Evolutionary conservation across 2,113 vertebrate species (phyloP).

Genomic region (Neolamprologus devosi): DNA sequence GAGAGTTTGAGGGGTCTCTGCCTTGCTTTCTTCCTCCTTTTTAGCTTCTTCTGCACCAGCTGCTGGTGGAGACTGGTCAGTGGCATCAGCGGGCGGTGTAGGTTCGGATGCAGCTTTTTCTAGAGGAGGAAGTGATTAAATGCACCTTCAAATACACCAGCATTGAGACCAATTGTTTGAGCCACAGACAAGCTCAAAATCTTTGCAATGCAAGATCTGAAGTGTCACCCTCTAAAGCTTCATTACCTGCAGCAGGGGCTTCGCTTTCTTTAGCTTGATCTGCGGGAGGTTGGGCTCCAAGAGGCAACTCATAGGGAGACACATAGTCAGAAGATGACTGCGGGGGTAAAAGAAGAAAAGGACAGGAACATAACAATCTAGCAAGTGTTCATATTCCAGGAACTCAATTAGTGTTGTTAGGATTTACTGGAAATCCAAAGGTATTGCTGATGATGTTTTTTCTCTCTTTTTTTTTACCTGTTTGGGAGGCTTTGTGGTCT

Average conservation of each 20-base stretch:
- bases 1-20: not conserved
- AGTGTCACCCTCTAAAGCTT: not conserved
- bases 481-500: slow-evolving; percentile 60
- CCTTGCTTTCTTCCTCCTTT: not conserved
- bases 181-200: not conserved
- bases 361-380: not conserved
- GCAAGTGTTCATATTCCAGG: not conserved
- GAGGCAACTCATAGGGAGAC: slow-evolving; percentile 68
- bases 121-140: not conserved
- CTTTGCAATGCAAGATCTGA: not conserved
- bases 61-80: slow-evolving; percentile 15
- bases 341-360: not conserved
- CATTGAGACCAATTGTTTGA: not conserved
- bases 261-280: not conserved
- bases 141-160: not conserved
- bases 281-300: not conserved
- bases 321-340: slow-evolving; percentile 63
- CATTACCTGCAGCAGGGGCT: slow-evolving; percentile 39
- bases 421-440: not conserved
- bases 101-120: slow-evolving; percentile 8
- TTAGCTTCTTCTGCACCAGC: not conserved
- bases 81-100: not conserved
- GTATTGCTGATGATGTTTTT: not conserved
- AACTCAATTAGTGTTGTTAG: not conserved
- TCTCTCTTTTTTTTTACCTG: slow-evolving; percentile 39